Base-by-base conservation (phyloP, 2,113 vertebrate genomes). In the Cryptotis parvus region DNA sequence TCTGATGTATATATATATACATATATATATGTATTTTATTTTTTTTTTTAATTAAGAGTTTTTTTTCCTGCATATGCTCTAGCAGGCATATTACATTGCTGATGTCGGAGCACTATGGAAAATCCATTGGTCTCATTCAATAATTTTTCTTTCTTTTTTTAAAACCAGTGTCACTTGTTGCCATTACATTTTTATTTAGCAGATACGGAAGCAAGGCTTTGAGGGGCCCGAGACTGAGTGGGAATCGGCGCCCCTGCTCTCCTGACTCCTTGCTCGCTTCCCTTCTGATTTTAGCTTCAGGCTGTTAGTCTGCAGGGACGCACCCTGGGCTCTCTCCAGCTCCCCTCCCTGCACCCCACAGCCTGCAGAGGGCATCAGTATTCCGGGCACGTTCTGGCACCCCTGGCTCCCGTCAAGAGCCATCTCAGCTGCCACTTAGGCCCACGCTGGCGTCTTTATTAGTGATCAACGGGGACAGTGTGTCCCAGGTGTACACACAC, bases 391-490 rank as follows among this genome's bases (percentile, higher is more conserved):
- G 1, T 69, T 84, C 86, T 65, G 33, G 91, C 93, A 75, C 52
- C 33, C 85, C 93, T 87, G 94, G 95, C 77, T 89, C 88, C 92
- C 94, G 92, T 35, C 58, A 83, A 92, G 90, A 76, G 85, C 90
- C 93, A 93, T 88, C 91, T 94, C 95, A 94, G 96, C 90, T 95
- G 96, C 96, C 94, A 95, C 95, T 96, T 95, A 96, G 92, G 22
- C 55, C 93, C 88, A 95, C 2, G 35, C 81, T 73, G 0, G 1
- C 37, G 31, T 95, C 92, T 95, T 89, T 92, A 89, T 96, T 96
- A 94, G 87, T 79, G 72, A 84, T n/a, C 45, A 86, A 93, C 31
- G 68, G 89, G 94, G 89, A 96, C 96, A 94, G 72, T 72, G 88
- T 3, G 76, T 95, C 93, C 95, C 92, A 92, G 66, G 74, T 92